A percentile compares a stretch with the other conserved stretches of the same genome.
These are phyloP conservation scores for Cyanocitta stelleri DNA, from an alignment of 2,113 vertebrate species.

Conservation along the genomic window DNA sequence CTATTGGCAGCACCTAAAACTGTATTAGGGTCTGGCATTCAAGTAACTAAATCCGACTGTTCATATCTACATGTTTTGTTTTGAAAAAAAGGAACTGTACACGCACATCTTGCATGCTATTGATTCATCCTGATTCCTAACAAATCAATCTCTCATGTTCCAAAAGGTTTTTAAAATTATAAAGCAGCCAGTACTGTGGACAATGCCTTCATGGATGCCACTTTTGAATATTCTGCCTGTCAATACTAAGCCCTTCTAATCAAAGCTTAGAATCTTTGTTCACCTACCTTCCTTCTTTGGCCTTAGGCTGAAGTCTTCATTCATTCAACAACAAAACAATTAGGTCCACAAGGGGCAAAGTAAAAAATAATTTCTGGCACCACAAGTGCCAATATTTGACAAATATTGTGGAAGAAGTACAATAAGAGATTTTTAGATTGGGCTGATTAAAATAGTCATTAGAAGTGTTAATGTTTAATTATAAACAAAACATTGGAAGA, in stretches of 20 bases:
- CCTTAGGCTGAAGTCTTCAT: not conserved
- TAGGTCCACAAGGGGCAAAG: not conserved
- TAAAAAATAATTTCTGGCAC: not conserved
- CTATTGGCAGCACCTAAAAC: not conserved
- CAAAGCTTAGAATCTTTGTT: not conserved
- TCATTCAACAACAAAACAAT: not conserved
- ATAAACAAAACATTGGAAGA: conserved; percentile 59
- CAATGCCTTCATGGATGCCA: not conserved
- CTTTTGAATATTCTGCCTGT: not conserved
- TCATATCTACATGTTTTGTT: accelerated
- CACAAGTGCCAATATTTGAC: not conserved
- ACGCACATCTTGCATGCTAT: no score
- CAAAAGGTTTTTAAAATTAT: not conserved
- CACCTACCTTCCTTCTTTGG: not conserved
- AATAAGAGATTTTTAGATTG: not conserved
- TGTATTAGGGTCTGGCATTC: not conserved
- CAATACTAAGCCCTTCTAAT: not conserved
- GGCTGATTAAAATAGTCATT: conserved; percentile 10
- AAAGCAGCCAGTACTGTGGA: not conserved
- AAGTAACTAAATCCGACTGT: not conserved
- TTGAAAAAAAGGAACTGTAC: not conserved
- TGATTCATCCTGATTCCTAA: accelerated
- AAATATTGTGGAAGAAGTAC: not conserved
- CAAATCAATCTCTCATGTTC: accelerated
- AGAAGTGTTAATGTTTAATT: conserved; percentile 58